Evolutionary conservation across 2,888 invertebrate genomes (phyloP).

Genomic region (Aporophyla nigra): DNA sequence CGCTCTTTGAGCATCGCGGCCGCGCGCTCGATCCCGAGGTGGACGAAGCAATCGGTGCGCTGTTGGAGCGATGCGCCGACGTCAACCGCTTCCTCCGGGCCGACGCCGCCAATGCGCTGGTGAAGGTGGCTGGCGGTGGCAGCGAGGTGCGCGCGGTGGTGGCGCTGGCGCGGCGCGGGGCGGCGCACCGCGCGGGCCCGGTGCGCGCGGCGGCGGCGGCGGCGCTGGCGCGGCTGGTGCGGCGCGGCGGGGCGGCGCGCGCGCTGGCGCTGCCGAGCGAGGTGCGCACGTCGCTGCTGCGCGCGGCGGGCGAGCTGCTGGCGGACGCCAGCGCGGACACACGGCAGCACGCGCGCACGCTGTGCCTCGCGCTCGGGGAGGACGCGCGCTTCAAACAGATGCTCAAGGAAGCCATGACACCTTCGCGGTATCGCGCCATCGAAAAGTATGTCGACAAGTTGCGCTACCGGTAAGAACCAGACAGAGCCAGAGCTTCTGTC

Average conservation of each 20-base stretch:
- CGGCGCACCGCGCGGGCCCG: slow-evolving; percentile 95
- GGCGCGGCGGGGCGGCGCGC: slow-evolving; percentile 94
- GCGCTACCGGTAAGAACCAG: slow-evolving; percentile 75
- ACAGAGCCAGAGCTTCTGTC: background rate
- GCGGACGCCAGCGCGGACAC: slow-evolving; percentile 97
- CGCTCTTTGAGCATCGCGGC: slow-evolving; percentile 93
- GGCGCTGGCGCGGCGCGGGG: slow-evolving; percentile 93
- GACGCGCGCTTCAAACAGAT: slow-evolving; percentile 94
- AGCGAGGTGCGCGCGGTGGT: slow-evolving; percentile 93
- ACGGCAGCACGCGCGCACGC: slow-evolving; percentile 94
- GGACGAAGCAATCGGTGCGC: slow-evolving; percentile 95
- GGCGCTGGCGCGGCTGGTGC: slow-evolving; percentile 93
- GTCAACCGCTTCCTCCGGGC: slow-evolving; percentile 98
- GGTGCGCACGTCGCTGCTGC: slow-evolving; percentile 94
- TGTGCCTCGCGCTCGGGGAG: slow-evolving; percentile 93
- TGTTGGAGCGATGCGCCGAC: slow-evolving; percentile 97
- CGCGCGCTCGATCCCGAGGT: slow-evolving; percentile 93
- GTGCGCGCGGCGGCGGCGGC: slow-evolving; percentile 96
- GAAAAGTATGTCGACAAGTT: slow-evolving; percentile 94
- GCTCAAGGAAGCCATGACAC: slow-evolving; percentile 95
- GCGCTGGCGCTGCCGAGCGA: slow-evolving; percentile 94
- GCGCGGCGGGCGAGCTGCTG: slow-evolving; percentile 95
- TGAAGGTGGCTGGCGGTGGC: slow-evolving; percentile 95
- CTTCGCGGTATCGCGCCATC: slow-evolving; percentile 95
- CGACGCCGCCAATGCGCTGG: slow-evolving; percentile 96